phyloP scores from a whole-genome alignment of 2,888 invertebrate species.

The Didymodactylos carnosus region DNA sequence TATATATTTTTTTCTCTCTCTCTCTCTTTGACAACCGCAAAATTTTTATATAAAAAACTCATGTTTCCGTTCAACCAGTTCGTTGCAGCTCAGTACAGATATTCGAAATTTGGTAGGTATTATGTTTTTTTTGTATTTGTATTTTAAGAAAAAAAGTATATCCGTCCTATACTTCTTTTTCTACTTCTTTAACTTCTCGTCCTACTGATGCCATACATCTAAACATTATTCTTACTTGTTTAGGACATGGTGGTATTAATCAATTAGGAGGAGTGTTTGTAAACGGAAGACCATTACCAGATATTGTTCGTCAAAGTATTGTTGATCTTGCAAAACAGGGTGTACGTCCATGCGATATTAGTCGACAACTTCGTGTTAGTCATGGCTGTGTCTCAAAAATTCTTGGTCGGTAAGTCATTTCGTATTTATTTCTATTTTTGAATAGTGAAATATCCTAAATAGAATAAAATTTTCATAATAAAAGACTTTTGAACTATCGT shows the following conservation, averaged over 20 bases:
- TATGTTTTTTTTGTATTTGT: not conserved
- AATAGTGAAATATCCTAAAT: not conserved
- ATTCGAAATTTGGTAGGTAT: conserved; percentile 9
- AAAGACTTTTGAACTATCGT: no score
- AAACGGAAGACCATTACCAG: conserved; percentile 88
- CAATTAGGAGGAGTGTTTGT: conserved; percentile 92
- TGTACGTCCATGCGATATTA: conserved; percentile 81
- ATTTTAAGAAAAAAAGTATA: no score
- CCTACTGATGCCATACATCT: no score
- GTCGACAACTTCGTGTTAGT: conserved; percentile 76
- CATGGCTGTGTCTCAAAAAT: conserved; percentile 96
- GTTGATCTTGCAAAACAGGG: conserved; percentile 88
- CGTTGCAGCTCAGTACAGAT: conserved; percentile 14
- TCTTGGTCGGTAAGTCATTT: conserved; percentile 34
- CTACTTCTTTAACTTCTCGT: no score
- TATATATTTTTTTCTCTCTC: no score
- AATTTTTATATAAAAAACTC: no score
- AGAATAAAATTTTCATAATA: no score
- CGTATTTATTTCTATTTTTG: no score
- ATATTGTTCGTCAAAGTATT: conserved; percentile 77
- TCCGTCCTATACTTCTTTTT: no score
- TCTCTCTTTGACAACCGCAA: no score
- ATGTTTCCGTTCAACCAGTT: conserved; percentile 13
- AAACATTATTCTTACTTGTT: no score
- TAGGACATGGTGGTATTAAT: conserved; percentile 80